Evolutionary conservation across 2,113 vertebrate species (phyloP), one percentile per base, ranked within the genome.

Genomic region (Periophthalmus modestus): DNA sequence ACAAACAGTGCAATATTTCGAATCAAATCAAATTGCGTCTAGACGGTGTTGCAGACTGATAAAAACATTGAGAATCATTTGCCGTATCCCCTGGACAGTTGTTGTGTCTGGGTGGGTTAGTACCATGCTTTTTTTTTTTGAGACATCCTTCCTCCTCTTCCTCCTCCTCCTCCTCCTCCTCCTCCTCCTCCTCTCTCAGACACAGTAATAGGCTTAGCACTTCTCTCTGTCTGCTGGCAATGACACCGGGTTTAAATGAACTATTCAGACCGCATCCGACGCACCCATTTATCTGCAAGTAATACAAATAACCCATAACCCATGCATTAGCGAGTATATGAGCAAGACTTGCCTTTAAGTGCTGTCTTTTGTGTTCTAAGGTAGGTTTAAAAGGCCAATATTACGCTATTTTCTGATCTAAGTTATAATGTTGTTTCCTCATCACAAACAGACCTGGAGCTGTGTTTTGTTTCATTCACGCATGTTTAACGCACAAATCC

Each of bases 121-220:
- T 65, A 34, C 23, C 39, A n/a, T 23, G 39, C 5, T 47, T 67
- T 67, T n/a, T n/a, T n/a, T 65, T 66, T 66, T n/a, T 3, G 65
- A 46, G 65, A 66, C 28, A 62, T 9, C 36, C 7, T 39, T 39
- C 36, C 36, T 39, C 7, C 36, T 39, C 36, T 9, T 39, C 36
- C 7, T n/a, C n/a, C n/a, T n/a, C n/a, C n/a, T 39, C 7, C 36
- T 39, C 36, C 36, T 39, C 36, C 7, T n/a, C 54, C 18, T 54
- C 16, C 52, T 34, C 7, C 7, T 54, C 50, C 23, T 24, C 57
- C 34, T 43, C 77, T 71, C 72, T 78, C 79, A 75, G 23, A 78
- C 71, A 28, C 48, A 55, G 18, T 85, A 85, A 88, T 83, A 85
- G 80, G 82, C 76, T 88, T 82, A 85, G 48, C 66, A 61, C 69